Evolutionary conservation across 2,888 invertebrate genomes (phyloP), one percentile per base, ranked within the genome.

Genomic region (Polylopha cassiicola): DNA sequence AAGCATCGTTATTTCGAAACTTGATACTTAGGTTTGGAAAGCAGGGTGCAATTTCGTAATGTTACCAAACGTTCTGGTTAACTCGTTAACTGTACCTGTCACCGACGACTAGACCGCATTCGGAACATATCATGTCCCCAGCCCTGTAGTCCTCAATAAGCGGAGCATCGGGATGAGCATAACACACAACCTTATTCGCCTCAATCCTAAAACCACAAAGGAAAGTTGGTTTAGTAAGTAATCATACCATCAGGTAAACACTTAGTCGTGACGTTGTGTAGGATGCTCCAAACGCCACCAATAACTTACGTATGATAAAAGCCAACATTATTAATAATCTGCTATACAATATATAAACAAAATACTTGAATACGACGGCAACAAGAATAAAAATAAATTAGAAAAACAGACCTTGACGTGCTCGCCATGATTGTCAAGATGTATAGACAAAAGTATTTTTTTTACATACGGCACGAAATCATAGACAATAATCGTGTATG

Each of bases 71-170:
- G 52, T 24, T 8, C 21, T 22, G 28, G 23, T 36, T 36, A 30
- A 10, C 3, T 16, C 20, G 23, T 50, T 48, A 46, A 47, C 64
- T 65, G 72, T 86, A 95, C 95, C 97, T 91, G 85, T 99, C 99
- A 7, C 99, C 99, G 13, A 99, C 99, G 31, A 99, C 99, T 43
- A 99, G 89, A n/a, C 99, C 99, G 87, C 99, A 99, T 86, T 98
- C 97, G 15, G 98, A 95, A 75, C 99, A 99, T 62, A 99, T 97
- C 90, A 98, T 95, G 86, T 99, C 99, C 18, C 99, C 99, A 48
- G 98, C 98, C 64, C 99, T 89, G 76, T 99, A 98, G 78, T 99
- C 99, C 79, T 99, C 99, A 59, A 99, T 95, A 33, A 99, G 89
- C 29, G 93, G 91, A 8, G 98, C 95, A 73, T 98, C 97, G 48